Base-by-base conservation (phyloP, 2,797 vertebrate genomes). In the Labeo calbasu region DNA sequence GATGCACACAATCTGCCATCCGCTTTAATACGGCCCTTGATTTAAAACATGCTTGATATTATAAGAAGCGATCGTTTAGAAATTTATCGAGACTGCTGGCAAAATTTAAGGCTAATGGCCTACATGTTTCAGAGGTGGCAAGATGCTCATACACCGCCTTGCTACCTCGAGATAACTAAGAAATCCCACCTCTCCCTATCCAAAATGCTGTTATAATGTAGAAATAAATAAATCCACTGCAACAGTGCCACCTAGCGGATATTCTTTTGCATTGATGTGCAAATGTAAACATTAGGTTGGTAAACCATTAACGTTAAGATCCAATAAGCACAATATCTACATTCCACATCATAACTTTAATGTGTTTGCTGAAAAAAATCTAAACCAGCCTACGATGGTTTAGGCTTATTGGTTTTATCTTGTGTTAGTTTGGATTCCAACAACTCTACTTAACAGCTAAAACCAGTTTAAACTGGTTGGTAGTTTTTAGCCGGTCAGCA, bases 241-340 rank as follows among this genome's bases (percentile, higher is more conserved):
- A 90, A 89, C 87, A 86, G 13, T 70, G 91, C 90, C 94, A 92
- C 87, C 94, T 90, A 65, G 48, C 86, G 93, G 88, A 7, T n/a
- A 1, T 10, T 36, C 8, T 25, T 17, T 32, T 2, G 43, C 19
- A 14, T 51, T 66, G 61, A 51, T 2, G n/a, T 23, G 46, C 8
- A 61, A 5, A 46, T 46, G 55, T 77, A 46, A 61, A 59, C 36
- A 46, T 23, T 14, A 11, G 17, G 5, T 43, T 43, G 8, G 17
- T 12, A 4, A 69, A 43, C 40, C 21, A 43, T 43, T 43, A 43
- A 36, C 8, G 11, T n/a, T 69, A n/a, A 40, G 17, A 32, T 32
- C 28, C 28, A 32, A 32, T 32, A 32, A 32, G 28, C 28, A 32
- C 28, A 32, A 32, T 32, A 32, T 32, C 28, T 32, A 32, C 28